Percentiles rank a stretch among this genome's conserved stretches.
These are phyloP conservation scores for Antechinus stuartii DNA, from an alignment of 2,113 vertebrate species.

Conservation along the genomic window DNA sequence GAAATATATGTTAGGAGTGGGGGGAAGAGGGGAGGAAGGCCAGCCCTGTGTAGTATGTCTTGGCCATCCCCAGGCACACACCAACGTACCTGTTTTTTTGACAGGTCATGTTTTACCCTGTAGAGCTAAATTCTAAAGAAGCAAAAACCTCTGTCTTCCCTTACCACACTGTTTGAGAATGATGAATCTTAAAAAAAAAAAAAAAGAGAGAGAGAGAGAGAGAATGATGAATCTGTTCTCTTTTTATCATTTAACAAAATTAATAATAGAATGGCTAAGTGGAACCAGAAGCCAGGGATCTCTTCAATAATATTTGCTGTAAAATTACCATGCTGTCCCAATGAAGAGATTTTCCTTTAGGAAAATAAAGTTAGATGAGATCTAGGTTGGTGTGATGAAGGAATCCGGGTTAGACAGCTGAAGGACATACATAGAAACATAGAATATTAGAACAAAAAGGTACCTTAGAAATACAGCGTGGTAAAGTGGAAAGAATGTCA, in stretches of 20 bases:
- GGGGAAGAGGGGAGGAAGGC: conserved; percentile 36
- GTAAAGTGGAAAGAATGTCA: not conserved
- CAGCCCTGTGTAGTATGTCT: not conserved
- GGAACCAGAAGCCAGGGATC: conserved; percentile 1
- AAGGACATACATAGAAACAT: conserved; percentile 6
- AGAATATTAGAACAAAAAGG: not conserved
- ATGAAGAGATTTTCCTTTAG: conserved; percentile 22
- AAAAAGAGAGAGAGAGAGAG: not conserved
- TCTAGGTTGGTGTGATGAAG: not conserved
- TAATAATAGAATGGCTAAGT: conserved; percentile 44
- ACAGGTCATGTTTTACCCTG: conserved; percentile 34
- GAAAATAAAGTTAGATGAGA: conserved; percentile 31
- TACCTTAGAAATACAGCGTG: not conserved
- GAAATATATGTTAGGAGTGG: conserved; percentile 37
- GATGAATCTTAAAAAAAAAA: not conserved
- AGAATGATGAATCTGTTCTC: not conserved
- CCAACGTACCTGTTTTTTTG: conserved; percentile 8
- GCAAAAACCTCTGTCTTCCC: not conserved
- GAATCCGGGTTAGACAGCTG: conserved; percentile 9
- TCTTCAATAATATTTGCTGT: conserved; percentile 38
- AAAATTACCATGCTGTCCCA: conserved; percentile 39
- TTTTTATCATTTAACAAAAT: conserved; percentile 41
- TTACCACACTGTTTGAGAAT: conserved; percentile 15
- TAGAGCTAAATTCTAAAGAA: conserved; percentile 37
- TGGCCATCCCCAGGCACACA: not conserved